phyloP scores from a whole-genome alignment of 2,888 invertebrate species.

The Conops quadrifasciatus region DNA sequence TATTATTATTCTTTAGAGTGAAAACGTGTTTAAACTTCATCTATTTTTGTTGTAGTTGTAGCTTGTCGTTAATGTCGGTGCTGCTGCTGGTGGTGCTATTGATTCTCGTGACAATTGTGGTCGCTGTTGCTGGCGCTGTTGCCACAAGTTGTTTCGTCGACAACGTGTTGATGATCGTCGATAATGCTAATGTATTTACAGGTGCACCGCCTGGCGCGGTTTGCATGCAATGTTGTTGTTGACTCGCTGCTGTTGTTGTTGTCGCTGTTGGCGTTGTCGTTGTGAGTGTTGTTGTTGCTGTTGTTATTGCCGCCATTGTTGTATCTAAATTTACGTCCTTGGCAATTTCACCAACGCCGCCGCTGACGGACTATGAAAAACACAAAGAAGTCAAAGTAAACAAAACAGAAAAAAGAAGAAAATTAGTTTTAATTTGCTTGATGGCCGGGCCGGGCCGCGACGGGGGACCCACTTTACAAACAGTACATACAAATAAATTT shows the following conservation, averaged over 20 bases:
- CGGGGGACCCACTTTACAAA: too few relatives aligned
- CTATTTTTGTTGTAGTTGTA: conserved; percentile 48
- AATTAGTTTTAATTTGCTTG: not conserved
- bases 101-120: conserved; percentile 27
- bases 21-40: conserved; percentile 48
- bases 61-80: conserved; percentile 41
- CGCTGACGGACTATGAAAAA: conserved; percentile 46
- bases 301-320: conserved; percentile 35
- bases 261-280: conserved; percentile 41
- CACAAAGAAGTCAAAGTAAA: not conserved
- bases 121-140: conserved; percentile 35
- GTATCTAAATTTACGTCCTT: conserved; percentile 41
- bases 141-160: conserved; percentile 34
- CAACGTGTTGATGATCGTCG: conserved; percentile 43
- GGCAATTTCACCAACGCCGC: conserved; percentile 45
- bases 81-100: conserved; percentile 42
- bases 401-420: not conserved
- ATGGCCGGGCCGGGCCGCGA: too few relatives aligned
- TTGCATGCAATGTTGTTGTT: conserved; percentile 43
- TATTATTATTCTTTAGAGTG: conserved; percentile 38
- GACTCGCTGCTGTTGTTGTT: conserved; percentile 39
- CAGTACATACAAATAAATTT: too few relatives aligned
- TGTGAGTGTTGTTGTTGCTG: conserved; percentile 43
- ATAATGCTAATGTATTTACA: conserved; percentile 45
- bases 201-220: conserved; percentile 44